Evolutionary conservation across 2,113 vertebrate genomes (phyloP).

Genomic region (Lepidiolamprologus cunningtoni): DNA sequence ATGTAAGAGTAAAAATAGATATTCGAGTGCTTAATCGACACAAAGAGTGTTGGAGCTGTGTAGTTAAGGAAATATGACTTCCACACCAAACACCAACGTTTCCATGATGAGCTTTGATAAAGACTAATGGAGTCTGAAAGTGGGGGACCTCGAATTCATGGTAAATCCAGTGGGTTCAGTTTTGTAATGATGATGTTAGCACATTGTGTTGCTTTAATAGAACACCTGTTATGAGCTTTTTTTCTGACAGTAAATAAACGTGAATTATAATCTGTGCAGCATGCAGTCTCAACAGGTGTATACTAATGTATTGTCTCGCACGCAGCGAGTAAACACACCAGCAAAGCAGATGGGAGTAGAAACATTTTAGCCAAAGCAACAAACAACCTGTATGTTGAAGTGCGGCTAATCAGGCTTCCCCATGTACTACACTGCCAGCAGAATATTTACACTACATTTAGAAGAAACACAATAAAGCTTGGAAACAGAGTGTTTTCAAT

Average conservation of each 20-base stretch:
- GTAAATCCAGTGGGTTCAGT: not conserved
- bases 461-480: not conserved
- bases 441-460: not conserved
- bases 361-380: not conserved
- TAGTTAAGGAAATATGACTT: not conserved
- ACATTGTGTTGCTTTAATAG: not conserved
- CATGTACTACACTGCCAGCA: not conserved
- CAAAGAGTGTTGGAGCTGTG: not conserved
- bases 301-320: not conserved
- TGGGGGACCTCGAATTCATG: not conserved
- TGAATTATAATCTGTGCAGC: not conserved
- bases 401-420: not conserved
- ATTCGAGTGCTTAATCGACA: not conserved
- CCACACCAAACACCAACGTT: not conserved
- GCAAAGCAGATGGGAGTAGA: not conserved
- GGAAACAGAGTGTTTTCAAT: not conserved
- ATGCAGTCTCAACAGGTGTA: not conserved
- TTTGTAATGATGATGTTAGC: not conserved
- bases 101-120: not conserved
- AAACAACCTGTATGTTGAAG: not conserved
- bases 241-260: not conserved
- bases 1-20: not conserved
- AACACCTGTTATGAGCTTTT: not conserved
- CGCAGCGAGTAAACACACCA: not conserved
- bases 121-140: not conserved